These are phyloP conservation scores for Strigamia transsilvanica DNA, from an alignment of 2,888 invertebrate genomes.

Conservation along the genomic window DNA sequence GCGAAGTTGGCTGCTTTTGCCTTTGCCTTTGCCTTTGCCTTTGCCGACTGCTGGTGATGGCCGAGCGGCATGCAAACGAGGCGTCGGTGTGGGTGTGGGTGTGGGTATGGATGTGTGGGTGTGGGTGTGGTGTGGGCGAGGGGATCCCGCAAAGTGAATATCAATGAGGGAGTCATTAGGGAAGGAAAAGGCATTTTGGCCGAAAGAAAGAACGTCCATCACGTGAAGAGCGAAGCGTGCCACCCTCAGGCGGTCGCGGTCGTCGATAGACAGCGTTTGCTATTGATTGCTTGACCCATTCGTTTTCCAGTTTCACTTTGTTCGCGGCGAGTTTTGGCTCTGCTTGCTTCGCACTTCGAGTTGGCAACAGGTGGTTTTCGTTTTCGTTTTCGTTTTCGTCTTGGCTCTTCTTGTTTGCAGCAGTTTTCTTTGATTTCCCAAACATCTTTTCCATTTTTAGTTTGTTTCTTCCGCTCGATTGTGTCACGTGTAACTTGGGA, in stretches of 20 bases:
- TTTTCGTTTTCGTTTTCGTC: no score
- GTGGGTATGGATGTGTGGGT: not conserved
- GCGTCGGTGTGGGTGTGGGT: not conserved
- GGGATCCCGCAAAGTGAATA: conserved; percentile 21
- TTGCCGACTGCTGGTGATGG: no score
- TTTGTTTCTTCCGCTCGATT: no score
- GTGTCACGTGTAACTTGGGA: no score
- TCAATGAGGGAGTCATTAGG: conserved; percentile 33
- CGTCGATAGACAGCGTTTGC: not conserved
- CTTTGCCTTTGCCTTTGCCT: no score
- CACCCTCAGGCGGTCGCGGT: conserved; percentile 22
- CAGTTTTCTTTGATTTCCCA: no score
- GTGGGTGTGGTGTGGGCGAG: not conserved
- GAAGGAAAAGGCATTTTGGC: conserved; percentile 9
- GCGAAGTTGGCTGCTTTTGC: no score
- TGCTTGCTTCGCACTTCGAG: no score
- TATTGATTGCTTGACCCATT: not conserved
- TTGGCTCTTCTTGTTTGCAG: no score
- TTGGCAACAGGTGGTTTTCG: conserved; percentile 22
- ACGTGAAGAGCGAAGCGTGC: conserved; percentile 1
- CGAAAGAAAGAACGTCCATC: conserved; percentile 34
- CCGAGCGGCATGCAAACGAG: conserved; percentile 4
- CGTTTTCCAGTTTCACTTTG: not conserved
- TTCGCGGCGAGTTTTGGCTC: no score
- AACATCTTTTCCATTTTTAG: no score